These are phyloP conservation scores for Dynastes tityus DNA, from an alignment of 2,888 invertebrate species.

Conservation along the genomic window DNA sequence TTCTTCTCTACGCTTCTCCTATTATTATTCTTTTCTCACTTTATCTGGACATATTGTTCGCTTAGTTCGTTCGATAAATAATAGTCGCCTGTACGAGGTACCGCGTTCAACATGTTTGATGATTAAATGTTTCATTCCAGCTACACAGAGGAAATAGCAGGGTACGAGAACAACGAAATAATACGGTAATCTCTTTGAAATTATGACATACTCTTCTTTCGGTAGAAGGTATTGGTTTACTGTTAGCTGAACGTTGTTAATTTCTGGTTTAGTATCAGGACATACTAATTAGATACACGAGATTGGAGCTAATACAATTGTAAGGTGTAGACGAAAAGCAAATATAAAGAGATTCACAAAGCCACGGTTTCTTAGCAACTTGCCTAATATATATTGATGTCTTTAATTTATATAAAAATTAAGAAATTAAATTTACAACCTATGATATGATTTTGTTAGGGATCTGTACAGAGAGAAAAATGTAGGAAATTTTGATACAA, in stretches of 20 bases:
- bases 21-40: constrained; percentile 18
- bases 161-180: constrained; percentile 34
- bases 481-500: too few relatives aligned
- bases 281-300: too few relatives aligned
- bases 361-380: too few relatives aligned
- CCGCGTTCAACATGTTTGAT: constrained; percentile 30
- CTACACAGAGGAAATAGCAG: constrained; percentile 27
- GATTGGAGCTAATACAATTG: too few relatives aligned
- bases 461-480: too few relatives aligned
- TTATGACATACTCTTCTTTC: constrained; percentile 8
- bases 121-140: constrained; percentile 25
- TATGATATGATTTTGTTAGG: too few relatives aligned
- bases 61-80: constrained; percentile 36
- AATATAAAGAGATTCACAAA: too few relatives aligned
- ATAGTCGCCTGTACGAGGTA: constrained; percentile 30
- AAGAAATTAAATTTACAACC: too few relatives aligned
- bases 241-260: constrained; percentile 10
- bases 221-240: background rate
- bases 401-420: too few relatives aligned
- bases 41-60: constrained; percentile 16
- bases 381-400: too few relatives aligned
- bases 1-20: constrained; percentile 4
- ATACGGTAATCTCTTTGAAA: constrained; percentile 20
- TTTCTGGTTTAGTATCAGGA: background rate
- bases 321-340: too few relatives aligned